Base-by-base conservation (phyloP, 2,113 vertebrate genomes). In the Panthera uncia region DNA sequence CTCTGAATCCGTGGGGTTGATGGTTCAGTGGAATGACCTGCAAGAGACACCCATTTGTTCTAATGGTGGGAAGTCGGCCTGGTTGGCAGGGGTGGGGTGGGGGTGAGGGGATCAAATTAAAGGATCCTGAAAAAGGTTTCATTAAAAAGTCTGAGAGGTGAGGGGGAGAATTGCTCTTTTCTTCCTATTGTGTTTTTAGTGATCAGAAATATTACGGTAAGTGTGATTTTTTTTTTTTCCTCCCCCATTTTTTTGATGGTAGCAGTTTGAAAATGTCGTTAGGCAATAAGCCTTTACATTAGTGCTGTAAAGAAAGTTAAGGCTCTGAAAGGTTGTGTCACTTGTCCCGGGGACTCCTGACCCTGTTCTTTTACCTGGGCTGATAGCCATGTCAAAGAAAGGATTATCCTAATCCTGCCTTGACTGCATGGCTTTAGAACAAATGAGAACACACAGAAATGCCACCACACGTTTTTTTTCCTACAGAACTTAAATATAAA, bases 381-480 rank as follows among this genome's bases (percentile, higher is more conserved):
- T 45, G 87, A 50, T 57, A 90, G 55, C 13, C 65, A 89, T n/a
- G 79, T 88, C 79, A 83, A 52, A 92, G 61, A 95, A 90, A 57
- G 66, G 7, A 86, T 85, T 19, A 15, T 76, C 5, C 25, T 92
- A 76, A 65, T 65, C 29, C 23, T 41, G 4, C 81, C 4, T 91
- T 66, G 52, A 61, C 50, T 73, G 10, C 25, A 4, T 84, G 25
- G 74, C 21, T 94, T 50, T 57, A 90, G 69, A 91, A 78, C 31
- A 10, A 25, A 73, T 38, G 80, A 88, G 38, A 19, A 92, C 55
- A 91, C 7, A 66, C 16, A 14, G 84, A 84, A 65, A 31, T 80
- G 93, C 33, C 33, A 68, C 9, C 65, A 5, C 33, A 31, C 2
- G 1, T 33, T 92, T 68, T 91, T 93, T 31, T 89, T 91, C 8